A percentile compares a stretch with the other conserved stretches of the same genome.
These are phyloP conservation scores for Larimichthys polyactis DNA, from an alignment of 2,113 vertebrate species.

Conservation along the genomic window DNA sequence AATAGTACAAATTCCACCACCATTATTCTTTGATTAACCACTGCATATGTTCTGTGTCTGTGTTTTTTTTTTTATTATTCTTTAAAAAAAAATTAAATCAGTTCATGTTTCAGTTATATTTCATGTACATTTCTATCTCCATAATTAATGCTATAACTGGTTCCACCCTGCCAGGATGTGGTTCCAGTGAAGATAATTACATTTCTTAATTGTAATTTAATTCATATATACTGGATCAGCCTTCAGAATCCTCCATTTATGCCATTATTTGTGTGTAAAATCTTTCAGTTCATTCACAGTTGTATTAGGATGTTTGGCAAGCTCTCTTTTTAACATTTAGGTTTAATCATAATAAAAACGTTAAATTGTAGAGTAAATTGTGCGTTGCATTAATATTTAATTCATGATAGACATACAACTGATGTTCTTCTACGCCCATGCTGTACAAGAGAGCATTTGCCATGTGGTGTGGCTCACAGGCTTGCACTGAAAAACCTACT, in stretches of 20 bases:
- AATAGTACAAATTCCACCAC: background rate
- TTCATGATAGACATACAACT: slow-evolving; percentile 25
- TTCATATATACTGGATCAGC: background rate
- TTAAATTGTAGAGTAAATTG: background rate
- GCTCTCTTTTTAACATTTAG: background rate
- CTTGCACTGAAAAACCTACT: slow-evolving; percentile 35
- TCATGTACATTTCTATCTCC: background rate
- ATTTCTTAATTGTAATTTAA: background rate
- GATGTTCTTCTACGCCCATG: background rate
- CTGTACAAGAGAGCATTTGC: slow-evolving; percentile 24
- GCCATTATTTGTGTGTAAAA: background rate
- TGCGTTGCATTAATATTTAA: slow-evolving; percentile 47
- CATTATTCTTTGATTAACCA: background rate
- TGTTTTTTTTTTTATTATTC: background rate
- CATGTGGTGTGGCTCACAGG: slow-evolving; percentile 46
- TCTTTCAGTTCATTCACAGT: background rate
- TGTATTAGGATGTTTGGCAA: background rate
- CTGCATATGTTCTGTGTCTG: background rate
- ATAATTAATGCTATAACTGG: background rate
- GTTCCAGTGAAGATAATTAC: background rate
- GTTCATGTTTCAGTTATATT: background rate
- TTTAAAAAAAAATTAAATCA: background rate
- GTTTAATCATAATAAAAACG: background rate
- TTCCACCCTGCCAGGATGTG: background rate
- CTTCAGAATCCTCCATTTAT: background rate